phyloP scores from a whole-genome alignment of 2,113 vertebrate genomes.

The Passer montanus region DNA sequence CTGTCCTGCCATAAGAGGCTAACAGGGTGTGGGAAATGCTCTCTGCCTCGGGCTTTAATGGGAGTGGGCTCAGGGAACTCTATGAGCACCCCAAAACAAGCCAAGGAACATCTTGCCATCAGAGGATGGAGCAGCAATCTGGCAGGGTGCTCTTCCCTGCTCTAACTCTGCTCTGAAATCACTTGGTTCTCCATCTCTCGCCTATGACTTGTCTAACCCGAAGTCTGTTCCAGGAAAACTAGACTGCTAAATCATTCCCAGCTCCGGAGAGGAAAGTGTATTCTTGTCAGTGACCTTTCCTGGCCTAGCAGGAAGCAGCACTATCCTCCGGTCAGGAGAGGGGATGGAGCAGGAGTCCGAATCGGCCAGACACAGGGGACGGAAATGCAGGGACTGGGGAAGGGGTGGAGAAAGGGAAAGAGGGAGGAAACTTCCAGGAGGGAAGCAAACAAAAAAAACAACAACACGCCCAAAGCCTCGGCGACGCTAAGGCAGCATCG shows the following conservation, averaged over 20 bases:
- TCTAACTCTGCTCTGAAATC: background rate
- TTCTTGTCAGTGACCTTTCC: background rate
- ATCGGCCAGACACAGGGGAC: background rate
- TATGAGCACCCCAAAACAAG: background rate
- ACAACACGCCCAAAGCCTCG: conserved; percentile 10
- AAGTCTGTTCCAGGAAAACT: background rate
- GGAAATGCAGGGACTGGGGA: background rate
- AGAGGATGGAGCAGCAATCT: background rate
- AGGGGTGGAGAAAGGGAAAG: conserved; percentile 40
- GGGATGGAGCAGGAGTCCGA: background rate
- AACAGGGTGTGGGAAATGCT: background rate
- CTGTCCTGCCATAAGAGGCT: background rate
- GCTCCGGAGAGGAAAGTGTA: background rate
- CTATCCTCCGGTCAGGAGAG: background rate
- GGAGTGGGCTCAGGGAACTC: background rate
- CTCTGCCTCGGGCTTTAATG: background rate
- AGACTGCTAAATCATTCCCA: background rate
- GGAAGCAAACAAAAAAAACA: background rate
- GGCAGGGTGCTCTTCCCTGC: background rate
- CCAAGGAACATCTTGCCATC: background rate
- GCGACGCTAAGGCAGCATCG: background rate
- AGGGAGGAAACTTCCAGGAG: conserved; percentile 61
- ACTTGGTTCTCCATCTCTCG: background rate
- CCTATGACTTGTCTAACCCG: background rate
- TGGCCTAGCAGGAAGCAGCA: conserved; percentile 22